These are phyloP conservation scores for Pampus argenteus DNA, from an alignment of 2,797 vertebrate species.

Conservation along the genomic window DNA sequence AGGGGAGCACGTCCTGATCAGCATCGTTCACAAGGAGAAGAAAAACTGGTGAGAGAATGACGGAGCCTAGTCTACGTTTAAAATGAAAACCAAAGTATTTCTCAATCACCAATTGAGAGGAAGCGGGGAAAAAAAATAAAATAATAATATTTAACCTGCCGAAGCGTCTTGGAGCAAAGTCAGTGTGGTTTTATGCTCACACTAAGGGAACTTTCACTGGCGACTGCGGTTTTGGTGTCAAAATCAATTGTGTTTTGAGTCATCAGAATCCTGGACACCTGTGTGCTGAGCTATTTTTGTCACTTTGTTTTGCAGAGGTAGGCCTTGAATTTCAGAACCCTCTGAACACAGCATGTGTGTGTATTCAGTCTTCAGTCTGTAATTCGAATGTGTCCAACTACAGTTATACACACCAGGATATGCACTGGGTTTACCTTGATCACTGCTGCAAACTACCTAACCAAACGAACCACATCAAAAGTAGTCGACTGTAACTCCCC, in stretches of 20 bases:
- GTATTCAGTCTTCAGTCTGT: background rate
- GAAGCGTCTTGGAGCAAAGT: background rate
- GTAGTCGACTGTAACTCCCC: no score
- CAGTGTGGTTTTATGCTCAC: background rate
- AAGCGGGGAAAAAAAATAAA: background rate
- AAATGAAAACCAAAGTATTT: background rate
- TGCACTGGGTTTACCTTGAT: background rate
- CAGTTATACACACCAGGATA: background rate
- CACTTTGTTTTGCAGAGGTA: background rate
- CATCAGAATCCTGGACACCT: background rate
- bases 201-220: background rate
- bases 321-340: no score
- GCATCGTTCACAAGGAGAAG: constrained; percentile 87
- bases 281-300: constrained; percentile 2
- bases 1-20: constrained; percentile 86
- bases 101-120: background rate
- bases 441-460: background rate
- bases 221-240: background rate
- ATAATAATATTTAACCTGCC: background rate
- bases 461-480: background rate
- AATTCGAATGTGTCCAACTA: background rate
- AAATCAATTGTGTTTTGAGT: background rate
- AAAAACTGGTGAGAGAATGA: constrained; percentile 84
- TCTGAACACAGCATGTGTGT: background rate
- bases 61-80: fast-evolving